Percentiles rank a stretch among this genome's conserved stretches.
These are phyloP conservation scores for Aeoliscus strigatus DNA, from an alignment of 2,797 vertebrate species.

Conservation along the genomic window DNA sequence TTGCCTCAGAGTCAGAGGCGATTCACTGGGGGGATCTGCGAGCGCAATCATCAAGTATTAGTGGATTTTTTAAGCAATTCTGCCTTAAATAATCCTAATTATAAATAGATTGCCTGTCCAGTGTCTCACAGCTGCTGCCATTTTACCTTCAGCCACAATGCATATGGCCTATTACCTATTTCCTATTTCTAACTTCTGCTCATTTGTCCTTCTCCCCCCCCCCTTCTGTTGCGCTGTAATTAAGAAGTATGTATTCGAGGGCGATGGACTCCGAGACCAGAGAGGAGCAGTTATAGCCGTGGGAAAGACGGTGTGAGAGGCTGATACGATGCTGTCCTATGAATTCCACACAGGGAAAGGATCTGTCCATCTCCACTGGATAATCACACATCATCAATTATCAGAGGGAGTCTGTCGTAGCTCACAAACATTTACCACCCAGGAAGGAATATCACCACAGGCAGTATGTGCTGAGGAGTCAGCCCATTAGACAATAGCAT, in stretches of 20 bases:
- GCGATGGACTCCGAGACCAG: slow-evolving; percentile 39
- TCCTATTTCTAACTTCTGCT: slow-evolving; percentile 35
- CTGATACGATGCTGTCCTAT: slow-evolving; percentile 36
- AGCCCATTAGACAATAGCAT: slow-evolving; percentile 24
- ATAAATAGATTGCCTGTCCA: slow-evolving; percentile 9
- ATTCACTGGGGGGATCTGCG: slow-evolving; percentile 24
- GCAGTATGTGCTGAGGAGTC: slow-evolving; percentile 27
- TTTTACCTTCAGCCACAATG: slow-evolving; percentile 23
- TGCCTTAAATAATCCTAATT: slow-evolving; percentile 49
- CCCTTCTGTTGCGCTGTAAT: slow-evolving; percentile 51
- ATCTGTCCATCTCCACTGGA: slow-evolving; percentile 29
- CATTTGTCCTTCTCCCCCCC: slow-evolving; percentile 39
- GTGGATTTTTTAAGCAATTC: slow-evolving; percentile 12
- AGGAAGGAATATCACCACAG: slow-evolving; percentile 24
- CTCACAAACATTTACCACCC: slow-evolving; percentile 26
- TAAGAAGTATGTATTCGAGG: slow-evolving; percentile 50
- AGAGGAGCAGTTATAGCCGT: slow-evolving; percentile 38
- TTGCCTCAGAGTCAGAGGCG: slow-evolving; percentile 52
- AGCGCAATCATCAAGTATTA: slow-evolving; percentile 54
- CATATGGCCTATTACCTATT: slow-evolving; percentile 6
- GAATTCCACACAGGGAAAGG: slow-evolving; percentile 41
- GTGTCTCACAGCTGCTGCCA: slow-evolving; percentile 17
- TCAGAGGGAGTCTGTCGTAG: slow-evolving; percentile 28
- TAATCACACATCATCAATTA: slow-evolving; percentile 41
- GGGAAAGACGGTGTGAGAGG: slow-evolving; percentile 42